A percentile compares a stretch with the other conserved stretches of the same genome.
Conservation (phyloP, 2,113 vertebrate species). For the Campylomormyrus numenius region DNA sequence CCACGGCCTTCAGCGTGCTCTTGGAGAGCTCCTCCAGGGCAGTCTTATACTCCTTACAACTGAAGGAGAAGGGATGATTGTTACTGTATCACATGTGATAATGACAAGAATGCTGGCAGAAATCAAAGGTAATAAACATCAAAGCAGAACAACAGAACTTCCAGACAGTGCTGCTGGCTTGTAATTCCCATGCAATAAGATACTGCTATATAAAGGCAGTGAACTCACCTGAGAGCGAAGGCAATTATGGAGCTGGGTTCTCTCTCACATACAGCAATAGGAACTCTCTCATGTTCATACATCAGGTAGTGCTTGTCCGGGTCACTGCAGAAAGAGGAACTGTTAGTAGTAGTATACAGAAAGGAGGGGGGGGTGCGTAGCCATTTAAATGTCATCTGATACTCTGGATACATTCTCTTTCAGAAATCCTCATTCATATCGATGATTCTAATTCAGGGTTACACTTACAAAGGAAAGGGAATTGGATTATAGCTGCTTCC, state of each 20-base stretch:
- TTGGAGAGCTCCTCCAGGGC: constrained; percentile 89
- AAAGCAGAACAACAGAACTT: neutral
- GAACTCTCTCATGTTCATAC: constrained; percentile 92
- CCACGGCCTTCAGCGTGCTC: constrained; percentile 54
- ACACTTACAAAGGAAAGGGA: constrained; percentile 90
- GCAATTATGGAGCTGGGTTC: constrained; percentile 98
- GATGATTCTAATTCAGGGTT: neutral
- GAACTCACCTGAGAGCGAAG: constrained; percentile 87
- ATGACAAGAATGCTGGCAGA: neutral
- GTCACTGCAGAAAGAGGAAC: constrained; percentile 60
- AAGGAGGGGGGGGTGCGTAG: neutral
- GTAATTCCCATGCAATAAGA: neutral
- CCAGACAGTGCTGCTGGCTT: neutral
- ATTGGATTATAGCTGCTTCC: constrained; percentile 94
- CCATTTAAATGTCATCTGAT: neutral
- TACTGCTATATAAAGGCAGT: neutral
- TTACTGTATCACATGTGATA: neutral
- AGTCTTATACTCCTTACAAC: constrained; percentile 94
- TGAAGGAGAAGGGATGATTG: constrained; percentile 33
- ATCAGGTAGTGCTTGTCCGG: constrained; percentile 97
- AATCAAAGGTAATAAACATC: neutral
- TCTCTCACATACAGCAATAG: constrained; percentile 91
- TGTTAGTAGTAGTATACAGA: neutral
- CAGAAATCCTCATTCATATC: neutral
- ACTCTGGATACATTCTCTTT: neutral